A percentile compares a stretch with the other conserved stretches of the same genome.
Evolutionary conservation across 2,888 invertebrate species (phyloP).

Genomic region (Eudemis profundana): DNA sequence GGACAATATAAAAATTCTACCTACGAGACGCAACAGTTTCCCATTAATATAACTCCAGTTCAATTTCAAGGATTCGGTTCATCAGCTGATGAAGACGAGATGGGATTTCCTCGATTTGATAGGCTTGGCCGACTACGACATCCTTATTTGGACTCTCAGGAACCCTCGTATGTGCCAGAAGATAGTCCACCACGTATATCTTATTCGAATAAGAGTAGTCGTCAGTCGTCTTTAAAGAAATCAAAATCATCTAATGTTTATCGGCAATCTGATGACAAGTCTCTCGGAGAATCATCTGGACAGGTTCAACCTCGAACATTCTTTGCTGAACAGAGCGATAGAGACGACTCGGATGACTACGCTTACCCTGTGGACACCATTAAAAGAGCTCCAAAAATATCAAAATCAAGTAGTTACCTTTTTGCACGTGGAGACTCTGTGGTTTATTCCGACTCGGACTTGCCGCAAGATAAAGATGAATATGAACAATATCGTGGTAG

Average conservation of each 20-base stretch:
- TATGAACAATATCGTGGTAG: constrained; percentile 78
- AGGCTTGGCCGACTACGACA: constrained; percentile 84
- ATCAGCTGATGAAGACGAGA: constrained; percentile 87
- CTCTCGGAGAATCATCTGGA: constrained; percentile 70
- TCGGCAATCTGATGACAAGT: constrained; percentile 72
- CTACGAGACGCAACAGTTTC: constrained; percentile 76
- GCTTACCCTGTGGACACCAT: constrained; percentile 82
- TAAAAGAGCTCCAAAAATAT: constrained; percentile 78
- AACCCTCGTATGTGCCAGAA: constrained; percentile 79
- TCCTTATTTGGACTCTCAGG: constrained; percentile 81
- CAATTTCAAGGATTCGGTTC: constrained; percentile 87
- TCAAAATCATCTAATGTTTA: constrained; percentile 69
- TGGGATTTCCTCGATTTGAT: constrained; percentile 87
- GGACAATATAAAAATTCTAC: constrained; percentile 72
- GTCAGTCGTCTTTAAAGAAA: constrained; percentile 79
- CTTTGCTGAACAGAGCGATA: constrained; percentile 77
- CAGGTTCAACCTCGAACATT: constrained; percentile 68
- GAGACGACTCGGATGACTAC: constrained; percentile 81
- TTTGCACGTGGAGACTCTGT: constrained; percentile 78
- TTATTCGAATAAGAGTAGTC: constrained; percentile 80
- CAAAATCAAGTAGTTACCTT: constrained; percentile 74
- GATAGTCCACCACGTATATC: constrained; percentile 78
- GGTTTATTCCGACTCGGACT: constrained; percentile 77
- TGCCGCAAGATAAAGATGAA: constrained; percentile 76
- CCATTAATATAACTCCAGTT: constrained; percentile 78